These are phyloP conservation scores for Orycteropus afer DNA, from an alignment of 2,113 vertebrate genomes.

Conservation along the genomic window DNA sequence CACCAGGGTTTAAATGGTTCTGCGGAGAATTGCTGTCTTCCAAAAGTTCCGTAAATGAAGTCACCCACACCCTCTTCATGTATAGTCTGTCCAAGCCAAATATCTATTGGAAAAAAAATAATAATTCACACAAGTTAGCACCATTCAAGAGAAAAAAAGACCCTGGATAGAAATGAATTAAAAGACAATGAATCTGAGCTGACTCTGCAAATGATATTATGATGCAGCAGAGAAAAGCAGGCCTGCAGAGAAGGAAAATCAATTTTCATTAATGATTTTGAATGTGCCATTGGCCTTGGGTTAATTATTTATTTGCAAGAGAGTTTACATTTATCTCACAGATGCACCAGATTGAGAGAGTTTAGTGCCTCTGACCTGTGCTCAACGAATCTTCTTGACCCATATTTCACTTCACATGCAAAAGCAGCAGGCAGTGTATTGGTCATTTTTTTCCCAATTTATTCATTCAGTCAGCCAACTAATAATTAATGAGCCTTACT, in stretches of 20 bases:
- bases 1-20: conserved; percentile 40
- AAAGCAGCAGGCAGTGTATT: conserved; percentile 1
- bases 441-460: conserved; percentile 1
- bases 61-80: conserved; percentile 56
- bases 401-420: conserved; percentile 55
- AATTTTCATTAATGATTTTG: conserved; percentile 71
- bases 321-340: conserved; percentile 73
- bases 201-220: conserved; percentile 28
- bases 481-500: conserved; percentile 38
- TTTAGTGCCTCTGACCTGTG: conserved; percentile 77
- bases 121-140: not conserved
- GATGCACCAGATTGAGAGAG: conserved; percentile 70
- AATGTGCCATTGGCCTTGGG: conserved; percentile 63
- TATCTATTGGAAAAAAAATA: not conserved
- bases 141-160: conserved; percentile 38
- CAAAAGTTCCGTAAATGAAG: conserved; percentile 51
- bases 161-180: not conserved
- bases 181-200: not conserved
- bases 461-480: conserved; percentile 42
- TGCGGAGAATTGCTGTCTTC: not conserved
- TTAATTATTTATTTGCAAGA: conserved; percentile 79
- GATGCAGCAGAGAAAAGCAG: not conserved
- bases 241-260: conserved; percentile 69
- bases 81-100: not conserved
- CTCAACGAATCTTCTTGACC: conserved; percentile 59